Evolutionary conservation across 30 jellyfish, hydroid and myxozoan genomes (phyloP), one percentile per base, ranked within the genome.

Genomic region (Cassiopea xamachana): DNA sequence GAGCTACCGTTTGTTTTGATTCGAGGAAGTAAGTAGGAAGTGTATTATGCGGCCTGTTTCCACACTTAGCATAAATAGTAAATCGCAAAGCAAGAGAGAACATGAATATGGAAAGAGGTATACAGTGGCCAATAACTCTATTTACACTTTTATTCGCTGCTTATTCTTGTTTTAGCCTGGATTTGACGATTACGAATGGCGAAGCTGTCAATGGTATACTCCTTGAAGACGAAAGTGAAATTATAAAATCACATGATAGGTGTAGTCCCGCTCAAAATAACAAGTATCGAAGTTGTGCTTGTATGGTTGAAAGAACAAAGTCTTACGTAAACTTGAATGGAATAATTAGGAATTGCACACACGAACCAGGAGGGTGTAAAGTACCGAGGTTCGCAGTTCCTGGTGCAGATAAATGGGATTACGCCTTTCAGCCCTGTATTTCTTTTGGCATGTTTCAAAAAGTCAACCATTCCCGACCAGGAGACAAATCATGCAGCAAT

Each of bases 401-500:
- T 19, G 94, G 90, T 1, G 14, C 50, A 2, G 79, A 77, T 46
- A 77, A 77, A 13, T 87, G 94, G 94, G 60, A 19, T 4, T 87
- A 87, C 27, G 84, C 94, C 1, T 87, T 59, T 69, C 84, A 87
- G 62, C 94, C 94, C n/a, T 87, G 94, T 64, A 27, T 44, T 19
- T 82, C 79, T 48, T 87, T 87, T 45, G 67, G 84, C 43, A 44
- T 87, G 48, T 87, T 87, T 44, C 86, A 43, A 51, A 87, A 87
- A 62, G 85, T 44, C 45, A 77, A 82, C 48, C 84, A 55, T 58
- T 43, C 9, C 14, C 80, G 47, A 62, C 82, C 90, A 1, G 94
- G 90, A 9, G 80, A 87, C 60, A 55, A 82, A 78, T 59, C 94
- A 0, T 87, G 94, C 67, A 47, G 47, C 12, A 69, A 87, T 48